Conservation (phyloP, 2,888 invertebrate species). For the Apodemia zela region DNA sequence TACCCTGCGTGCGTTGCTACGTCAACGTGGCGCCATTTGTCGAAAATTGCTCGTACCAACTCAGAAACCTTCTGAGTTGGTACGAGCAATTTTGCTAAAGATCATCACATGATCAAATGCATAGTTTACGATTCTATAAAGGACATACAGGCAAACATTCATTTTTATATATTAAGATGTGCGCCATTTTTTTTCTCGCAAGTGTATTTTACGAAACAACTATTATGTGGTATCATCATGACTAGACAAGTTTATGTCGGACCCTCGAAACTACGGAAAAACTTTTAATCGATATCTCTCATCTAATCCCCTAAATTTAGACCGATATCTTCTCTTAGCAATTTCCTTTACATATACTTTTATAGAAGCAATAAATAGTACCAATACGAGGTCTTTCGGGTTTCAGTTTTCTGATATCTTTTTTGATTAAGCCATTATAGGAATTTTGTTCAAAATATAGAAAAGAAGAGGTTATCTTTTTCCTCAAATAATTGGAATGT, state of each 20-base stretch:
- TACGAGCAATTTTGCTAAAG: no score
- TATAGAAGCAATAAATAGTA: slow-evolving; percentile 5
- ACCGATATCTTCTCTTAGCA: background rate
- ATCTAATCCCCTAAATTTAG: slow-evolving; percentile 9
- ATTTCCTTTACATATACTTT: slow-evolving; percentile 10
- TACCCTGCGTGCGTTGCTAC: no score
- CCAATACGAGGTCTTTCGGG: background rate
- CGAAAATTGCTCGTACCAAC: no score
- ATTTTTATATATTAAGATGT: no score
- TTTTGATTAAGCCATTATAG: background rate
- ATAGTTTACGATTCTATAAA: no score
- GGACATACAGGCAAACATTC: no score
- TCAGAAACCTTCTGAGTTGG: no score
- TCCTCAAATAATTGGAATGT: no score
- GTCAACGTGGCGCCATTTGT: no score
- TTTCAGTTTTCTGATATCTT: slow-evolving; percentile 1
- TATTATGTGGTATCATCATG: slow-evolving; percentile 70
- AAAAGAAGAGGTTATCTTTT: background rate
- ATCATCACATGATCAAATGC: no score
- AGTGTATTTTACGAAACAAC: slow-evolving; percentile 37
- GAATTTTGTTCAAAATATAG: background rate
- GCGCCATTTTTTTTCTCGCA: background rate
- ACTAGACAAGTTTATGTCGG: slow-evolving; percentile 52
- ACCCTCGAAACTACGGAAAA: slow-evolving; percentile 4
- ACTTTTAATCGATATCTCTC: slow-evolving; percentile 11